phyloP scores from a whole-genome alignment of 2,113 vertebrate species.

The Megalops atlanticus region DNA sequence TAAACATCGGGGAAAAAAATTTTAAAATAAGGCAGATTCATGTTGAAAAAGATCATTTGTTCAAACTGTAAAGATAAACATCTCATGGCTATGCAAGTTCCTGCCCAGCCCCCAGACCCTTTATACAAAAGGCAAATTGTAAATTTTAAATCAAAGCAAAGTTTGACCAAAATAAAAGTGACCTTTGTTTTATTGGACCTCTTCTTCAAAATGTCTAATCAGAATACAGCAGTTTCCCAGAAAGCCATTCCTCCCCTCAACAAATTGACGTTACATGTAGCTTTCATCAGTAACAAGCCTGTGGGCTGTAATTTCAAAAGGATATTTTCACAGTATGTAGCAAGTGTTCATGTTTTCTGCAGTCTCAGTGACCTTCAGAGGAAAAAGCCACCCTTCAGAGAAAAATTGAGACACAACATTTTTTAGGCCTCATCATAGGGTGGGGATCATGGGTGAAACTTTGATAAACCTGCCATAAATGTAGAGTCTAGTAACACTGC shows the following conservation, averaged over 20 bases:
- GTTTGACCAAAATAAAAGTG: conserved; percentile 9
- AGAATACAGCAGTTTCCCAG: not conserved
- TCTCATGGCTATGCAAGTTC: conserved; percentile 1
- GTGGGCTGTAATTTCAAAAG: not conserved
- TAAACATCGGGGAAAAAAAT: not conserved
- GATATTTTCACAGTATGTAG: not conserved
- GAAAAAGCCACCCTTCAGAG: not conserved
- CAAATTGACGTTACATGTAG: too few relatives aligned
- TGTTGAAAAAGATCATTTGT: not conserved
- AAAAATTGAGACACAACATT: not conserved
- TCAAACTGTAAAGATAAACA: not conserved
- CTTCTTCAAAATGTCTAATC: not conserved
- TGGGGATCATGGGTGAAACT: not conserved
- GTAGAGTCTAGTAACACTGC: conserved; percentile 12
- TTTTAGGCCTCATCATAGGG: not conserved
- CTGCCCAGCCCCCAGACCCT: not conserved
- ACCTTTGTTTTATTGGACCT: not conserved
- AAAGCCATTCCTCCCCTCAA: not conserved
- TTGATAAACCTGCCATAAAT: conserved; percentile 20
- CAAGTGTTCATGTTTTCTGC: conserved; percentile 1
- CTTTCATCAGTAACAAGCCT: not conserved
- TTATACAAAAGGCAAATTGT: conserved; percentile 1
- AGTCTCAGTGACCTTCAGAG: not conserved
- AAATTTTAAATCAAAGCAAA: not conserved
- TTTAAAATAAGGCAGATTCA: not conserved